These are phyloP conservation scores for Cephus rjabovi DNA, from an alignment of 2,888 invertebrate species.

Conservation along the genomic window DNA sequence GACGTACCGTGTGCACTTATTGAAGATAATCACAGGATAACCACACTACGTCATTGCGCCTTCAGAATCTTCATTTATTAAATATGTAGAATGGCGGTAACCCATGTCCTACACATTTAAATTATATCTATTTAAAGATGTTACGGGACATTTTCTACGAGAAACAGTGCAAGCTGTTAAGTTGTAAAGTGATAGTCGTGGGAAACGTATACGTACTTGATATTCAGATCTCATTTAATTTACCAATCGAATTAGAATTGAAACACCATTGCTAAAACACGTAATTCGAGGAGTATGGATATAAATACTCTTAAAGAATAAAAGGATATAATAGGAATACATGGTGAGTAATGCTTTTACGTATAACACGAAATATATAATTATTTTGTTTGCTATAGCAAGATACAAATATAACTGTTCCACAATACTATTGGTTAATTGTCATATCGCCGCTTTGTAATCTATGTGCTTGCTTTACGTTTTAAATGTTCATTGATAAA, in stretches of 20 bases:
- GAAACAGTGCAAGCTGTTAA: background rate
- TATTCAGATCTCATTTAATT: background rate
- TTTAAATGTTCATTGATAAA: background rate
- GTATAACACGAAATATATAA: background rate
- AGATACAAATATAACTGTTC: background rate
- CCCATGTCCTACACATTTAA: background rate
- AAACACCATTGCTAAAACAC: background rate
- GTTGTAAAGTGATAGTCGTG: background rate
- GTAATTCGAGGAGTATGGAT: background rate
- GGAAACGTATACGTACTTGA: background rate
- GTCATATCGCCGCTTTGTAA: background rate
- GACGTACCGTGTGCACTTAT: background rate
- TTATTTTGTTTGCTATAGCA: background rate
- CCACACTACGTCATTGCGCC: background rate
- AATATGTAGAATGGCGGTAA: background rate
- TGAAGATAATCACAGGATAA: background rate
- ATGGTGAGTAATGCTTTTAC: background rate
- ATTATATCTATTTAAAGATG: background rate
- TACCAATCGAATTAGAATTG: background rate
- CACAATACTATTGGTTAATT: background rate
- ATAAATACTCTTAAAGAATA: background rate
- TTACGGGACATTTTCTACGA: background rate
- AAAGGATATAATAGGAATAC: background rate
- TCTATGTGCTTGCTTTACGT: background rate
- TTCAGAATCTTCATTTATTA: background rate